Evolutionary conservation across 2,888 invertebrate genomes (phyloP), one percentile per base, ranked within the genome.

Genomic region (Syrista parreyssii): DNA sequence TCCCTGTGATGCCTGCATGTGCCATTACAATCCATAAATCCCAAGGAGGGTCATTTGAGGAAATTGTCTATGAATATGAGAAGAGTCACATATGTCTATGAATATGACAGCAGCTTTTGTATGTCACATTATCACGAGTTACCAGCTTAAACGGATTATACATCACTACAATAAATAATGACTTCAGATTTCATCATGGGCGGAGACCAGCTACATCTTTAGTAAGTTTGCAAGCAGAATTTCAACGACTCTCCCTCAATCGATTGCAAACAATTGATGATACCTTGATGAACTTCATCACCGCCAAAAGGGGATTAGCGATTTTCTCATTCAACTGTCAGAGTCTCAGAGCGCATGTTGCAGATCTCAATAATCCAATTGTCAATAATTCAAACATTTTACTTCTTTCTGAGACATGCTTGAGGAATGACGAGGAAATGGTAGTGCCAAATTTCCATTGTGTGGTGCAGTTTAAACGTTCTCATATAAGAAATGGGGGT

Each of bases 81-180:
- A 79, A 78, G 69, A 72, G 31, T 12, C 81, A 82, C n/a, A n/a
- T n/a, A n/a, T 34, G 31, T 34, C 6, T n/a, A n/a, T n/a, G n/a
- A n/a, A n/a, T n/a, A n/a, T n/a, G n/a, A n/a, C 85, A 84, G 75
- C 71, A 33, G 75, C 78, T 85, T n/a, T 75, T 85, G 68, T 86
- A 87, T 78, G 84, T 86, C 72, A 85, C 86, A 11, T 73, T 86
- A 78, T 84, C 83, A 76, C 74, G 83, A 79, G 85, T 84, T 34
- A 84, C 81, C 23, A 80, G 76, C 76, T 76, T 82, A n/a, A 78
- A 83, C 73, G 81, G 81, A 31, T 78, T 83, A 15, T 80, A 71
- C 75, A 79, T 78, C 76, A n/a, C n/a, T n/a, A n/a, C n/a, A n/a
- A n/a, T n/a, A n/a, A n/a, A n/a, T n/a, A n/a, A n/a, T n/a, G n/a